These are phyloP conservation scores for Hymenopus coronatus DNA, from an alignment of 2,888 invertebrate species.

Conservation along the genomic window DNA sequence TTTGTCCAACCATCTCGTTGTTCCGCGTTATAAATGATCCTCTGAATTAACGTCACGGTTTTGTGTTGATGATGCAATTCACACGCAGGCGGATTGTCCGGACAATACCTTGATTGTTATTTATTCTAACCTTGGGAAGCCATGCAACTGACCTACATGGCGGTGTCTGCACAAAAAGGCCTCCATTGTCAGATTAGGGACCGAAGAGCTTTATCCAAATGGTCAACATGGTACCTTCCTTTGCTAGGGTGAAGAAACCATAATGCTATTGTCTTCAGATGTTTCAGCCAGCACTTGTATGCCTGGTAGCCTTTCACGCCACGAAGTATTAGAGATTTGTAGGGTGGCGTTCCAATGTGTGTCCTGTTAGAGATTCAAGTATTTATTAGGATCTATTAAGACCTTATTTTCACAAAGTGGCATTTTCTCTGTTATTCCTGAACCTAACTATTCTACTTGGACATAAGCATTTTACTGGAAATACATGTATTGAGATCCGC, in stretches of 20 bases:
- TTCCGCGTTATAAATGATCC: neutral
- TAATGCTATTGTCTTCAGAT: conserved; percentile 14
- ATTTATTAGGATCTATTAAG: too few relatives aligned
- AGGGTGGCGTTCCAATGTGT: neutral
- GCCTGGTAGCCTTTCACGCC: neutral
- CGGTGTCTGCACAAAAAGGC: neutral
- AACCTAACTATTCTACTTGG: too few relatives aligned
- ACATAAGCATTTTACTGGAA: too few relatives aligned
- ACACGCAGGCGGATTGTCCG: neutral
- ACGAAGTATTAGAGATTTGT: neutral
- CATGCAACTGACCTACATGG: conserved; percentile 14
- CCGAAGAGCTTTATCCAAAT: neutral
- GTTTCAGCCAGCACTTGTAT: neutral
- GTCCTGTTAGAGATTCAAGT: neutral
- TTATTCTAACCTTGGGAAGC: neutral
- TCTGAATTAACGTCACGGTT: neutral
- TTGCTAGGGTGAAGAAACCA: conserved; percentile 6
- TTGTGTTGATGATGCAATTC: conserved; percentile 13
- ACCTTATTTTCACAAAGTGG: too few relatives aligned
- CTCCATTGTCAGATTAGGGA: neutral
- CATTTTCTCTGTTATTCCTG: too few relatives aligned
- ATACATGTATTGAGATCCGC: too few relatives aligned
- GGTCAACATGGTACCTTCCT: neutral
- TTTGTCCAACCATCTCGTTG: neutral
- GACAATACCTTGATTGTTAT: conserved; percentile 15